phyloP scores from a whole-genome alignment of 2,113 vertebrate species.

The Pterocles burchelli region DNA sequence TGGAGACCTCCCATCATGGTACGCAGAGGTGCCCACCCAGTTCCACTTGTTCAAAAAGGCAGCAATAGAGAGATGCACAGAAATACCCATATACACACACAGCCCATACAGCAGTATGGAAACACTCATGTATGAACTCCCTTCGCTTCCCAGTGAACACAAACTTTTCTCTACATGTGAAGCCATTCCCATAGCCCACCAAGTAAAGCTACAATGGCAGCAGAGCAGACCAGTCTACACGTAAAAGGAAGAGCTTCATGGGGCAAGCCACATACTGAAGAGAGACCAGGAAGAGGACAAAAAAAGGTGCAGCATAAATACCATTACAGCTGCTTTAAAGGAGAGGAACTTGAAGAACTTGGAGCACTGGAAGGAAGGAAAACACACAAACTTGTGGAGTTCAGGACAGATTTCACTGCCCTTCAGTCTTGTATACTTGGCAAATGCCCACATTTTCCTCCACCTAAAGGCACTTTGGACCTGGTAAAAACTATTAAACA shows the following conservation, averaged over 20 bases:
- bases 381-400: neutral
- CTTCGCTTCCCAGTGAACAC: neutral
- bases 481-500: neutral
- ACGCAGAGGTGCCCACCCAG: neutral
- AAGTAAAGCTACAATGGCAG: neutral
- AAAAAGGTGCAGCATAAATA: neutral
- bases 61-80: neutral
- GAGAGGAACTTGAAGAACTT: neutral
- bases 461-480: neutral
- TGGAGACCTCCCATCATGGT: neutral
- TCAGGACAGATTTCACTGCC: neutral
- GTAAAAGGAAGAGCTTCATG: neutral
- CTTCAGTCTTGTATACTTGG: neutral
- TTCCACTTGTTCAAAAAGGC: neutral
- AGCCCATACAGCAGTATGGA: neutral
- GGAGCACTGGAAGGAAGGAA: neutral
- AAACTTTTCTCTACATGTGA: neutral
- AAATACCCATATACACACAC: neutral
- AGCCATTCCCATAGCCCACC: neutral
- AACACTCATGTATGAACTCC: fast-evolving
- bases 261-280: neutral
- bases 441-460: neutral
- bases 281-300: neutral
- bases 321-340: neutral
- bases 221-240: neutral